Evolutionary conservation across 1,140 invertebrate species (phyloP), one percentile per base, ranked within the genome.

Genomic region (Gonatopus flavifemur): DNA sequence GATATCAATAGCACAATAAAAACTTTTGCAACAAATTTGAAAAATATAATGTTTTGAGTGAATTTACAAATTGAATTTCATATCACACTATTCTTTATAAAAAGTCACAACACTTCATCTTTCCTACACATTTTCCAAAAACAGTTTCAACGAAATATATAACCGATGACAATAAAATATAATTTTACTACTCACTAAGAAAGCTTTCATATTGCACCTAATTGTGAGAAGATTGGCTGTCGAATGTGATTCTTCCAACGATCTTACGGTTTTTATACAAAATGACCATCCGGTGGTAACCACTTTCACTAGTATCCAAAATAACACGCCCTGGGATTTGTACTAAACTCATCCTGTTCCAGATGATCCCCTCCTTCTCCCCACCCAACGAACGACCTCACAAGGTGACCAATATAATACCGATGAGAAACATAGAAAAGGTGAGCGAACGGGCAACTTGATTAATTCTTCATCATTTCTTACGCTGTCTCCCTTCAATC

Each of bases 231-330:
- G 46, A 36, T 28, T 38, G 32, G 3, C 18, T 15, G 9, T 20
- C 31, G 51, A 64, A 18, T 64, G 56, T 64, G 56, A 10, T 28
- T 41, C 20, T 35, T 40, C 44, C 41, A 46, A 35, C 28, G 40
- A 45, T 40, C 41, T 32, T 24, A 15, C 46, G 43, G 52, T 64
- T 63, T 64, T 64, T 64, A 64, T 64, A 64, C 24, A 18, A 36
- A 5, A 49, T n/a, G 33, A 35, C 30, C 24, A 16, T 18, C n/a
- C 21, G 30, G 20, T 12, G n/a, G 15, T 12, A 16, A 25, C 32
- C 47, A 62, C 61, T 64, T 64, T 64, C 62, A 64, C 62, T 51
- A 12, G 2, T 45, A 16, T 16, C 28, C 35, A 12, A 45, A 37
- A 25, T 12, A 41, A 38, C 49, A 53, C 44, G 54, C 43, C 50